These are phyloP conservation scores for Macrotis lagotis DNA, from an alignment of 2,113 vertebrate species.

Conservation along the genomic window DNA sequence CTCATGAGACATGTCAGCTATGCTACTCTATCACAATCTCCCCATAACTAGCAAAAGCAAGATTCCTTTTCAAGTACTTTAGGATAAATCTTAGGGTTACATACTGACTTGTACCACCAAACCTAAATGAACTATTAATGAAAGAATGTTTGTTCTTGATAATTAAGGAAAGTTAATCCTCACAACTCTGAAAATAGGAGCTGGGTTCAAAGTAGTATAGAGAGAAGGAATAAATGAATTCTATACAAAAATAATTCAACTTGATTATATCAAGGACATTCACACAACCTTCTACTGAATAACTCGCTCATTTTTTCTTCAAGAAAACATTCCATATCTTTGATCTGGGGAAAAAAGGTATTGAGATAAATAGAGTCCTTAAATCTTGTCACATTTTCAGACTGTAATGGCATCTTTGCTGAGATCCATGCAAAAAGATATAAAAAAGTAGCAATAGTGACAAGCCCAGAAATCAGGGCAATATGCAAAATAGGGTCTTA, in stretches of 20 bases:
- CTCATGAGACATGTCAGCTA: neutral
- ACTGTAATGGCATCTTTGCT: neutral
- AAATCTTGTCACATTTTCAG: neutral
- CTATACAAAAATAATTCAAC: slow-evolving; percentile 54
- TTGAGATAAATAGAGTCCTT: slow-evolving; percentile 4
- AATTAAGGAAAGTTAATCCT: slow-evolving; percentile 48
- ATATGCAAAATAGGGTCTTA: neutral
- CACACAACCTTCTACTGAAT: slow-evolving; percentile 23
- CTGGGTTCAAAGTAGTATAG: neutral
- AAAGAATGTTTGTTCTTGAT: neutral
- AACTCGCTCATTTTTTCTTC: slow-evolving; percentile 21
- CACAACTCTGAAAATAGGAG: slow-evolving; percentile 6
- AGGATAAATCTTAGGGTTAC: neutral
- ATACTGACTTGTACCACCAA: slow-evolving; percentile 20
- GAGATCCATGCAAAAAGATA: neutral
- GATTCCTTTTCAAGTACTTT: neutral
- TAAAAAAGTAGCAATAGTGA: neutral
- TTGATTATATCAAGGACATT: slow-evolving; percentile 58
- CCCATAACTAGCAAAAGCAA: neutral
- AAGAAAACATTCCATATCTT: slow-evolving; percentile 43
- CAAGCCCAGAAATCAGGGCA: neutral
- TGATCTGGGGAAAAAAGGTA: neutral
- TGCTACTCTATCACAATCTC: neutral
- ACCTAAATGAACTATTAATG: neutral
- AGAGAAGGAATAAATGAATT: slow-evolving; percentile 48